Evolutionary conservation across 2,113 vertebrate genomes (phyloP), one percentile per base, ranked within the genome.

Genomic region (Fulica atra): DNA sequence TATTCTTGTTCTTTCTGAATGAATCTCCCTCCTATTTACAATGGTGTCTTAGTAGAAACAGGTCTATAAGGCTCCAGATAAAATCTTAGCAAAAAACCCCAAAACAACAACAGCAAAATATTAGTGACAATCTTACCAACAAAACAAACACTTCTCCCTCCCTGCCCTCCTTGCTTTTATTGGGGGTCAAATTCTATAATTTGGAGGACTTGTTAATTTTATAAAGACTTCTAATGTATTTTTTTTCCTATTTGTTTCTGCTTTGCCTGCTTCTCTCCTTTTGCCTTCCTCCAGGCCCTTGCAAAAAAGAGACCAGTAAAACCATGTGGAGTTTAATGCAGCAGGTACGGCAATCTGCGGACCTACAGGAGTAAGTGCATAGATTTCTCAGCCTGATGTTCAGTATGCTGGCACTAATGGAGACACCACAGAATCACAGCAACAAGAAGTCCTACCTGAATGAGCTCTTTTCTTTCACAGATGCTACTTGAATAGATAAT

Each of bases 321-420:
- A 79, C 7, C 26, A 54, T 31, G n/a, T 28, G 54, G 29, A 7
- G 3, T 71, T 85, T 68, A 44, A 11, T 20, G 57, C 46, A 71
- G 24, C 29, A 59, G 21, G 21, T 73, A 28, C 18, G 78, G 33
- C 8, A 71, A 19, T 63, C 10, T 28, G 18, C 3, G 8, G 16
- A 70, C 25, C 11, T 29, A 16, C 7, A 70, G 15, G 15, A 57
- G 13, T 16, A 44, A 64, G 5, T 2, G 0, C 13, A 10, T 5
- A 28, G 28, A 38, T 57, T 16, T 3, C 50, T 65, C 50, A 69
- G 25, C 5, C 18, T 84, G 28, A 12, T 16, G 16, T 17, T 79
- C 46, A 31, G 24, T 20, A 4, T 3, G 6, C 3, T n/a, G 16
- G 10, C 0, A 2, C 46, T 51, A 86, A 72, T 26, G 28, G 31